Base-by-base conservation (phyloP, 2,113 vertebrate species). In the Brevimyrus niger region DNA sequence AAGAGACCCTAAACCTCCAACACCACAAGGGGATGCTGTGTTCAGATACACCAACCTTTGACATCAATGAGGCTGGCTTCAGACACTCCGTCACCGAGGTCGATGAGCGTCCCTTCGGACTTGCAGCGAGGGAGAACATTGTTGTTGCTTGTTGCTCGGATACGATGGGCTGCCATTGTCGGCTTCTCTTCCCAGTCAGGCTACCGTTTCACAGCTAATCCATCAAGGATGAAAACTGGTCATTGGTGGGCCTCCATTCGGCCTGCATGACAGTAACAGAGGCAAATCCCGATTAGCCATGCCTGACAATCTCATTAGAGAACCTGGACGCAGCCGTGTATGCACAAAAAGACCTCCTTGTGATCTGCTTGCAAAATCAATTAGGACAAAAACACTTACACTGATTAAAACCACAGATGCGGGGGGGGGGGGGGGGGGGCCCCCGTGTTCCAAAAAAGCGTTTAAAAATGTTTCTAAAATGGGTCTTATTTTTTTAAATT, bases 51-150 rank as follows among this genome's bases (percentile, higher is more conserved):
- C 94, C 90, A 94, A 99, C 98, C 98, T 98, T 97, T 98, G 93
- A 99, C 96, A 2, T 99, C 97, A 2, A 90, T 95, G 87, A 99
- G 96, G 91, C 94, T 95, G 80, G 94, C 93, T 46, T 97, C 97
- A 0, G 95, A 91, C 13, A 97, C 94, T 23, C 96, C 96, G 21
- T 97, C 97, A 0, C 95, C 88, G 76, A 98, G 94, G 92, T 99
- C 97, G 9, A 99, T 97, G 86, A 99, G 96, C 0, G 98, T 97
- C 76, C 98, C 98, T 94, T 99, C 98, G 0, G 98, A 99, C 93
- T 95, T 97, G 95, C 98, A 99, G 46, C 98, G 97, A 0, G 98
- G 98, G 84, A 99, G 97, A 83, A 96, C 93, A 0, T 95, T 96
- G 44, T 96, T 95, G 93, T 95, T 97, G 94, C 95, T 98, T 46